Percentiles rank a stretch among this genome's conserved stretches.
Evolutionary conservation across 37 sponge, comb jelly and placozoan genomes (phyloP).

Genomic region (Halichondria panicea): DNA sequence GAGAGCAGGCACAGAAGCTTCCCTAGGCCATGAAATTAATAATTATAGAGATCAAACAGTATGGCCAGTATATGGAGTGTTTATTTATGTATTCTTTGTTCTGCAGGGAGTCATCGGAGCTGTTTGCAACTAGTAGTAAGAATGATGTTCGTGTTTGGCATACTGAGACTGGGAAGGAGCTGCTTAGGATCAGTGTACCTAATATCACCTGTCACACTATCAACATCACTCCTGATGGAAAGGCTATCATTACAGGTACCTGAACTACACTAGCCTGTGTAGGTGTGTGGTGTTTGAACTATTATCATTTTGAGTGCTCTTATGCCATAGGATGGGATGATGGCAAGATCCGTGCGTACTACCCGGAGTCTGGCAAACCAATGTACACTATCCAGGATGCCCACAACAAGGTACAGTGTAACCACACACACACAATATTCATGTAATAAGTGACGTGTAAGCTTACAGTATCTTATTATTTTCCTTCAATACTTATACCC

Average conservation of each 20-base stretch:
- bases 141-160: slow-evolving; percentile 96
- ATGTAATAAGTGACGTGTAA: neutral
- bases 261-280: neutral
- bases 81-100: neutral
- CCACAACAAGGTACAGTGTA: slow-evolving; percentile 81
- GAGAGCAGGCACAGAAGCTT: too few species aligned
- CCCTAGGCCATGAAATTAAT: too few species aligned
- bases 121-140: slow-evolving; percentile 96
- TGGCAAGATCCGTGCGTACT: slow-evolving; percentile 93
- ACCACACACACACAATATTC: neutral
- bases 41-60: neutral
- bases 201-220: slow-evolving; percentile 92
- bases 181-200: slow-evolving; percentile 81
- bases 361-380: slow-evolving; percentile 84
- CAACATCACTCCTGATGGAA: slow-evolving; percentile 83
- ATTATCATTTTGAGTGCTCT: neutral
- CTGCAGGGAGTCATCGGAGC: slow-evolving; percentile 70
- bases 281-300: neutral
- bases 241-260: slow-evolving; percentile 91
- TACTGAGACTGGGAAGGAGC: slow-evolving; percentile 84
- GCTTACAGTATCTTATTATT: neutral
- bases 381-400: slow-evolving; percentile 97
- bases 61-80: neutral
- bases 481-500: neutral
- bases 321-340: slow-evolving; percentile 93